Conservation (phyloP, 2,888 invertebrate genomes). For the Agonopterix subpropinquella region DNA sequence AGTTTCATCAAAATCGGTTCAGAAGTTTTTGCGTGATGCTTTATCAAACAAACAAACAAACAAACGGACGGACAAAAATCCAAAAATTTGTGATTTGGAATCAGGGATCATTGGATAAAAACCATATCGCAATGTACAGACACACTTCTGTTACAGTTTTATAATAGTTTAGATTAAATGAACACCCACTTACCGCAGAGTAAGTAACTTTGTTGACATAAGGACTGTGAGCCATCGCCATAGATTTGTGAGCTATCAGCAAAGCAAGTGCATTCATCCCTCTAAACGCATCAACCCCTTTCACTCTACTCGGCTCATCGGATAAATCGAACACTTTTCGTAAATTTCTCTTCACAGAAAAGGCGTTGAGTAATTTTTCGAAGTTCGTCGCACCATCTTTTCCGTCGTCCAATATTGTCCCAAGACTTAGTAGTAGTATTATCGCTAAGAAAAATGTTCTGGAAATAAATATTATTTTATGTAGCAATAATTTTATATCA, state of each 20-base stretch:
- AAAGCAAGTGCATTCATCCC: constrained; percentile 72
- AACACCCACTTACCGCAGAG: constrained; percentile 63
- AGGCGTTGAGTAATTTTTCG: constrained; percentile 65
- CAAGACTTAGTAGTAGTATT: constrained; percentile 49
- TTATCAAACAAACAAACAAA: too few relatives aligned
- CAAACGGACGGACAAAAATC: too few relatives aligned
- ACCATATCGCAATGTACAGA: too few relatives aligned
- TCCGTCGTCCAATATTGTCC: constrained; percentile 60
- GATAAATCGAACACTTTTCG: constrained; percentile 57
- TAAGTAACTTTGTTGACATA: constrained; percentile 73
- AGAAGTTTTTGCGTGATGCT: too few relatives aligned
- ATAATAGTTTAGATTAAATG: too few relatives aligned
- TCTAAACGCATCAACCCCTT: constrained; percentile 71
- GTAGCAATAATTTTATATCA: too few relatives aligned
- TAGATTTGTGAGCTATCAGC: constrained; percentile 74
- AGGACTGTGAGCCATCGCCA: constrained; percentile 76
- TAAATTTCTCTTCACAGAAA: constrained; percentile 68
- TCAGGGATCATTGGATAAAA: too few relatives aligned
- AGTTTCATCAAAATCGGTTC: too few relatives aligned
- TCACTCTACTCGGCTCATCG: constrained; percentile 52
- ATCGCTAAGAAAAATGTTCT: constrained; percentile 65
- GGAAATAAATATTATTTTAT: constrained; percentile 17
- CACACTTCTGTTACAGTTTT: too few relatives aligned
- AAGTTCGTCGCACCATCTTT: constrained; percentile 61
- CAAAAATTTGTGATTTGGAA: too few relatives aligned